Evolutionary conservation across 2,113 vertebrate genomes (phyloP).

Genomic region (Columba livia): DNA sequence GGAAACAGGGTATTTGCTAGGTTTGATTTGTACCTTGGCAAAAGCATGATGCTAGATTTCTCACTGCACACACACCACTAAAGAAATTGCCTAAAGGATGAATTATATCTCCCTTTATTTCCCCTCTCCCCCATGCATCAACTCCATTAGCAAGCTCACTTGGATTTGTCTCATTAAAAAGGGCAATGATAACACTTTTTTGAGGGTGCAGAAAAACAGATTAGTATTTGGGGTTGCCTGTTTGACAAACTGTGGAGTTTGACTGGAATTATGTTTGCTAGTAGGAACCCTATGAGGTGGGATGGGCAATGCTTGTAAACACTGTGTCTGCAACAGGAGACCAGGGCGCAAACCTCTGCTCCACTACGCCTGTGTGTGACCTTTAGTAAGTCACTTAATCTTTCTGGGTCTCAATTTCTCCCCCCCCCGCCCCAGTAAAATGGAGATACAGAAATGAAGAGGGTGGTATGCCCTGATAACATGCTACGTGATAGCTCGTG

Average conservation of each 20-base stretch:
- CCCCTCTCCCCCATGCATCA: accelerated
- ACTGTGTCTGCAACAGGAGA: constrained; percentile 8
- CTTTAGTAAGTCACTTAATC: constrained; percentile 63
- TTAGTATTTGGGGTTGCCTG: background rate
- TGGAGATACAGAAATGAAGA: constrained; percentile 44
- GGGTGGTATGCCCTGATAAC: constrained; percentile 48
- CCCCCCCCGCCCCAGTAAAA: background rate
- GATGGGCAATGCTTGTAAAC: constrained; percentile 24
- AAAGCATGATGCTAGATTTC: background rate
- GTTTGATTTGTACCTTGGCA: background rate
- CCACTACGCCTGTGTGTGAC: constrained; percentile 33
- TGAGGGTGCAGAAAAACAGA: background rate
- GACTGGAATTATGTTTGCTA: background rate
- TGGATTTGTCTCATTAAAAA: background rate
- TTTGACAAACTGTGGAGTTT: background rate
- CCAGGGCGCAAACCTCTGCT: background rate
- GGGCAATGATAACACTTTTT: background rate
- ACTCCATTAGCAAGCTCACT: background rate
- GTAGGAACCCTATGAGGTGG: background rate
- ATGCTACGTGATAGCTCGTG: constrained; percentile 43
- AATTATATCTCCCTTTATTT: background rate
- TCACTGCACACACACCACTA: background rate
- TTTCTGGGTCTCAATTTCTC: constrained; percentile 50
- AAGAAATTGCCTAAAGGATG: background rate
- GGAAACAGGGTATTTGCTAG: background rate